A percentile compares a stretch with the other conserved stretches of the same genome.
Conservation (phyloP, 2,113 vertebrate species). For the Halcyon malimbica region DNA sequence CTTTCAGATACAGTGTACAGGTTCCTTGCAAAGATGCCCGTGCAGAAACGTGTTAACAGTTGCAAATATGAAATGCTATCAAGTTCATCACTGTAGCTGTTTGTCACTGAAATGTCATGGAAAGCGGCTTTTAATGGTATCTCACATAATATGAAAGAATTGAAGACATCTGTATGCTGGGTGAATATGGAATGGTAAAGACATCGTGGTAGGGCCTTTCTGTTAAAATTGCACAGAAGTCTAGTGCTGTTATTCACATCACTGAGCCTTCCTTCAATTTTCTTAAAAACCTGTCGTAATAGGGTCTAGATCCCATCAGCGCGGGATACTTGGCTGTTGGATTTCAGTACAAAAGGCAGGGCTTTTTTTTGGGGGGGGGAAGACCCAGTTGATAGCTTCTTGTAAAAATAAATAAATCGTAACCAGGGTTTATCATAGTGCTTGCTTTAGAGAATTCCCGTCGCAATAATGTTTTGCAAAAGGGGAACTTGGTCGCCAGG, state of each 20-base stretch:
- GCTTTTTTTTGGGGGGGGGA: background rate
- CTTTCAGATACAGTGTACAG: conserved; percentile 81
- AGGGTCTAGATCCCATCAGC: conserved; percentile 9
- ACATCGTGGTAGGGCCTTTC: conserved; percentile 58
- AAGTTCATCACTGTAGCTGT: conserved; percentile 89
- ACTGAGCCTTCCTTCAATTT: conserved; percentile 47
- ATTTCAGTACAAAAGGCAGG: background rate
- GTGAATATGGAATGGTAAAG: conserved; percentile 75
- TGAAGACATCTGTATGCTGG: conserved; percentile 86
- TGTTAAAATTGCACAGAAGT: conserved; percentile 58
- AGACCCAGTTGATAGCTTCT: background rate
- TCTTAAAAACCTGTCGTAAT: conserved; percentile 39
- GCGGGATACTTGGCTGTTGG: background rate
- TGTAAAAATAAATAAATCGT: background rate
- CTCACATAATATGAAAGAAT: conserved; percentile 83
- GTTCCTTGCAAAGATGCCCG: conserved; percentile 83
- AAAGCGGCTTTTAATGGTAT: conserved; percentile 91
- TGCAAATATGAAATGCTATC: conserved; percentile 89
- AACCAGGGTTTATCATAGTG: background rate
- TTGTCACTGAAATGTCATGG: conserved; percentile 92
- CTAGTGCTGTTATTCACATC: conserved; percentile 40
- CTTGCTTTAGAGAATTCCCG: background rate
- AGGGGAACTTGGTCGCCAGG: fast-evolving
- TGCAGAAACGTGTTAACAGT: conserved; percentile 87
- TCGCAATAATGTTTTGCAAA: background rate